Evolutionary conservation across 2,888 invertebrate genomes (phyloP).

Genomic region (Nezara viridula): DNA sequence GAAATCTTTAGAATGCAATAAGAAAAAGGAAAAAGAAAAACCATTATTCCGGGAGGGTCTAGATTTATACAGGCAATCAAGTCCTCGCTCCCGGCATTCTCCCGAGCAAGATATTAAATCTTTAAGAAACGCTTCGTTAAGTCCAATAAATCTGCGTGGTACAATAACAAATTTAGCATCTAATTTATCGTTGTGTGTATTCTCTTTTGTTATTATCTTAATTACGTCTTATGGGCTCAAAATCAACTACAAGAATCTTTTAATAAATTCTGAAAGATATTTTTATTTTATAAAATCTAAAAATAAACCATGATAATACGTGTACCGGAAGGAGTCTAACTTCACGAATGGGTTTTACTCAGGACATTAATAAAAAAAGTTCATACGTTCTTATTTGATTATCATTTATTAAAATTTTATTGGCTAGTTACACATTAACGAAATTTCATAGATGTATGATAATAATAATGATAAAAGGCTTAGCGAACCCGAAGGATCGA

Average conservation of each 20-base stretch:
- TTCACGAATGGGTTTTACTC: too few species aligned
- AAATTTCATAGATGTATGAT: too few species aligned
- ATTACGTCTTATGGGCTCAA: background rate
- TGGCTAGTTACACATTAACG: too few species aligned
- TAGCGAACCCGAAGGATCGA: too few species aligned
- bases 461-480: too few species aligned
- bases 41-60: background rate
- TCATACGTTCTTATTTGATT: too few species aligned
- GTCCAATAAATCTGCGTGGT: background rate
- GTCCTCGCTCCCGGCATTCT: background rate
- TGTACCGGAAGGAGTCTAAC: too few species aligned
- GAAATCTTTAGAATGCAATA: background rate
- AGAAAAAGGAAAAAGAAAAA: background rate
- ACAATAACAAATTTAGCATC: conserved; percentile 21
- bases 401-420: too few species aligned
- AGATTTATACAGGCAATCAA: conserved; percentile 29
- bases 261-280: background rate
- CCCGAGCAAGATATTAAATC: conserved; percentile 1
- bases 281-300: background rate
- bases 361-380: too few species aligned
- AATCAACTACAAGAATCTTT: background rate
- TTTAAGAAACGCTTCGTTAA: conserved; percentile 17
- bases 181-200: background rate
- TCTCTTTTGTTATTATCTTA: background rate
- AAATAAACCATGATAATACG: too few species aligned